Conservation (phyloP, 1,140 invertebrate species). For the Chymomyza costata region DNA sequence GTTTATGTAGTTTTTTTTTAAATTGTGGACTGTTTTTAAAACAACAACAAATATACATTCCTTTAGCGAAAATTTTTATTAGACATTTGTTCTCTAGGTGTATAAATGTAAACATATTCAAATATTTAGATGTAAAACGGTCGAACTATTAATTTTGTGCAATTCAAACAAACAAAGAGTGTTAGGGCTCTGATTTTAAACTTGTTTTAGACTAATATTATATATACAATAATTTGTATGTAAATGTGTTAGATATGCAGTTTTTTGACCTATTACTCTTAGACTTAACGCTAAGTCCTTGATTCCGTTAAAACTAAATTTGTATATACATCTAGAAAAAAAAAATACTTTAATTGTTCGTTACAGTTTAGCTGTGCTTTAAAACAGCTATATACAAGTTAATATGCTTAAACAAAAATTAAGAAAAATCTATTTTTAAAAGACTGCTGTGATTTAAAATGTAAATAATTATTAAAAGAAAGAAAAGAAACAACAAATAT, state of each 20-base stretch:
- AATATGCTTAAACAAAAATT: constrained; percentile 54
- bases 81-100: constrained; percentile 47
- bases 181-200: too few relatives aligned
- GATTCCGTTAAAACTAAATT: constrained; percentile 57
- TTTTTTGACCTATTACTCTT: constrained; percentile 50
- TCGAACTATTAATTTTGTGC: too few relatives aligned
- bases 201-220: too few relatives aligned
- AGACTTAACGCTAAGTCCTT: constrained; percentile 62
- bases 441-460: constrained; percentile 75
- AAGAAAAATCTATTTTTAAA: constrained; percentile 68
- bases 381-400: constrained; percentile 24
- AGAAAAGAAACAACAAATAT: constrained; percentile 22
- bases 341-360: constrained; percentile 47
- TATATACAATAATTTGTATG: too few relatives aligned
- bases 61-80: constrained; percentile 57
- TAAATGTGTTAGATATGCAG: constrained; percentile 22
- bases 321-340: constrained; percentile 36
- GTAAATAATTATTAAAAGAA: constrained; percentile 48
- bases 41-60: constrained; percentile 52
- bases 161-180: too few relatives aligned
- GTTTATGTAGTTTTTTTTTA: constrained; percentile 11
- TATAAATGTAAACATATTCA: too few relatives aligned
- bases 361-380: constrained; percentile 20
- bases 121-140: too few relatives aligned
- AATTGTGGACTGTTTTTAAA: constrained; percentile 10